These are phyloP conservation scores for Pyrochroa serraticornis DNA, from an alignment of 2,888 invertebrate species.

Conservation along the genomic window DNA sequence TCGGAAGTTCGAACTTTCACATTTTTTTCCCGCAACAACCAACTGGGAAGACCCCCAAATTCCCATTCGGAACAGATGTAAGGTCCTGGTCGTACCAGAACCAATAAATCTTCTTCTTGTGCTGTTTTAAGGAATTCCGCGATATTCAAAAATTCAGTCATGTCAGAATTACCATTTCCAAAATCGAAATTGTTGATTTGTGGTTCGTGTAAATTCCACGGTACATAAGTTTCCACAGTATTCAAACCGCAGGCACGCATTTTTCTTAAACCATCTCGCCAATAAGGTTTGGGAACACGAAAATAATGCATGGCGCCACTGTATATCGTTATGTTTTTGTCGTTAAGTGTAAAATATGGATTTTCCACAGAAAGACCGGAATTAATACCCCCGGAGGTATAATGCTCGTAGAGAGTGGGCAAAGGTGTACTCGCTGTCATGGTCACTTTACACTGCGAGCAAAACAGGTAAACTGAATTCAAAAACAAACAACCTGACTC, in stretches of 20 bases:
- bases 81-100: slow-evolving; percentile 85
- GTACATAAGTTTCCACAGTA: slow-evolving; percentile 62
- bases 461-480: too few relatives aligned
- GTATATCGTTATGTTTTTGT: slow-evolving; percentile 53
- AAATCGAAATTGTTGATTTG: slow-evolving; percentile 69
- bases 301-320: slow-evolving; percentile 80
- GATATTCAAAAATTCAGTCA: slow-evolving; percentile 60
- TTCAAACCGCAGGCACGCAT: slow-evolving; percentile 80
- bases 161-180: slow-evolving; percentile 66
- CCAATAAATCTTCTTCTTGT: slow-evolving; percentile 75
- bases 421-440: slow-evolving; percentile 34
- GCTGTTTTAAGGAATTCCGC: slow-evolving; percentile 74
- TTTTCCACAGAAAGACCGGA: slow-evolving; percentile 40
- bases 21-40: slow-evolving; percentile 52
- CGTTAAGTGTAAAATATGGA: slow-evolving; percentile 52
- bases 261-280: slow-evolving; percentile 79
- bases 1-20: slow-evolving; percentile 58
- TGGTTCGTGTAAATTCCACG: slow-evolving; percentile 89
- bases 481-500: too few relatives aligned
- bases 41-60: slow-evolving; percentile 52
- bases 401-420: slow-evolving; percentile 51
- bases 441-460: too few relatives aligned
- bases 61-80: slow-evolving; percentile 95
- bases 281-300: slow-evolving; percentile 74
- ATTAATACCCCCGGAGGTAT: slow-evolving; percentile 49